These are phyloP conservation scores for Platysternon megacephalum DNA, from an alignment of 2,113 vertebrate species.

Conservation along the genomic window DNA sequence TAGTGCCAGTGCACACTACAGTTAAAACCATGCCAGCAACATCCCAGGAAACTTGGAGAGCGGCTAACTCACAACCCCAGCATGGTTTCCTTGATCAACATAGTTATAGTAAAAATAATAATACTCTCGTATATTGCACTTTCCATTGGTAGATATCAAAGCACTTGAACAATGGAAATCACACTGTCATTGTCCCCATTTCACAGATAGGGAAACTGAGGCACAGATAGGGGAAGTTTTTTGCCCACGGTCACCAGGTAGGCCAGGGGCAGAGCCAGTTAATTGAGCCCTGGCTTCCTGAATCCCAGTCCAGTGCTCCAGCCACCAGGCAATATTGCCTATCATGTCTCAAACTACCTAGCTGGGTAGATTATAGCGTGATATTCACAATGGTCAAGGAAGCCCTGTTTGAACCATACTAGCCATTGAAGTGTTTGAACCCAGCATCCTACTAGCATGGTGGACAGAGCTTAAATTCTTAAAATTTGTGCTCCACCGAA, in stretches of 20 bases:
- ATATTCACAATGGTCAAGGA: not conserved
- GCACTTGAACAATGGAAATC: not conserved
- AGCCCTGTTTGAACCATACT: fast-evolving
- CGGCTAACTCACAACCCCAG: not conserved
- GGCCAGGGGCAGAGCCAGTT: not conserved
- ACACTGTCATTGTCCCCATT: not conserved
- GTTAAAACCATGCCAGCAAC: not conserved
- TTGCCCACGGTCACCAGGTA: not conserved
- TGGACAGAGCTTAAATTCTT: not conserved
- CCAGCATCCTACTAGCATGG: fast-evolving
- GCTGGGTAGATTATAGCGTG: not conserved
- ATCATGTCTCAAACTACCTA: fast-evolving
- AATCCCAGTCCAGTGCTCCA: too few relatives aligned
- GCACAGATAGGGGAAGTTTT: fast-evolving
- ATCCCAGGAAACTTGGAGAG: not conserved
- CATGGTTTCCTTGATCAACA: not conserved
- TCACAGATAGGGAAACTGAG: not conserved
- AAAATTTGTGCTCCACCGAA: not conserved
- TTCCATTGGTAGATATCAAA: not conserved
- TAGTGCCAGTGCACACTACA: not conserved
- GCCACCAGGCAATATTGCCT: not conserved
- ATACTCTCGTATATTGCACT: not conserved
- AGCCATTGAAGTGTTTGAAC: not conserved
- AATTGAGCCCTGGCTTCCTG: fast-evolving
- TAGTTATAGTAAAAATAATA: not conserved